These are phyloP conservation scores for Noctua janthe DNA, from an alignment of 2,888 invertebrate species.

Conservation along the genomic window DNA sequence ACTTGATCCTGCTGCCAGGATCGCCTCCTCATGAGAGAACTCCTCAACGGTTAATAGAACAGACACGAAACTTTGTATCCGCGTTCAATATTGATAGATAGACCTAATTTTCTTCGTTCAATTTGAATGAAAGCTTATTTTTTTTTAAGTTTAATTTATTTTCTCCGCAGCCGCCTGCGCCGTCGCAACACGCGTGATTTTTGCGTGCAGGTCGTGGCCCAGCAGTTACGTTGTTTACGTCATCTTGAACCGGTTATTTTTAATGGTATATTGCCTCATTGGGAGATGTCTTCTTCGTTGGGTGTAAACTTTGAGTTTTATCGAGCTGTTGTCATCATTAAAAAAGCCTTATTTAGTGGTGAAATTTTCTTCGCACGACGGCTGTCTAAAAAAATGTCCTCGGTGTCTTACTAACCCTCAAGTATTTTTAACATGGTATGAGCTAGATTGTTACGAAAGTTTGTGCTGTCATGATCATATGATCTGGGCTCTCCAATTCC, in stretches of 20 bases:
- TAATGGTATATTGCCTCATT: neutral
- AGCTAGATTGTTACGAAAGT: no score
- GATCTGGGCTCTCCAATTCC: no score
- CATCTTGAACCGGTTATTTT: neutral
- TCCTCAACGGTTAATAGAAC: neutral
- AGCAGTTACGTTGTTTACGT: neutral
- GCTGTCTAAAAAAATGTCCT: neutral
- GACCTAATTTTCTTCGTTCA: neutral
- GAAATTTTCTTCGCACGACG: neutral
- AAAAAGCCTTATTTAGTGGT: neutral
- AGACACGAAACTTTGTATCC: neutral
- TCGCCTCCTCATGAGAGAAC: neutral
- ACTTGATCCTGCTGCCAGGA: no score
- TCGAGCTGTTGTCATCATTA: neutral
- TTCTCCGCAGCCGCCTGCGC: neutral
- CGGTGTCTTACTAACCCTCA: neutral
- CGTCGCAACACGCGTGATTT: neutral
- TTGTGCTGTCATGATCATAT: no score
- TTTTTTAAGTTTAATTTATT: neutral
- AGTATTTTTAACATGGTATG: neutral
- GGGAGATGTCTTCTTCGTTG: neutral
- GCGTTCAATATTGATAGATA: neutral
- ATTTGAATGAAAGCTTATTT: neutral
- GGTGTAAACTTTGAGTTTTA: constrained; percentile 1
- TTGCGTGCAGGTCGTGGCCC: neutral